Evolutionary conservation across 2,113 vertebrate genomes (phyloP).

Genomic region (Benitochromis conjunctus): DNA sequence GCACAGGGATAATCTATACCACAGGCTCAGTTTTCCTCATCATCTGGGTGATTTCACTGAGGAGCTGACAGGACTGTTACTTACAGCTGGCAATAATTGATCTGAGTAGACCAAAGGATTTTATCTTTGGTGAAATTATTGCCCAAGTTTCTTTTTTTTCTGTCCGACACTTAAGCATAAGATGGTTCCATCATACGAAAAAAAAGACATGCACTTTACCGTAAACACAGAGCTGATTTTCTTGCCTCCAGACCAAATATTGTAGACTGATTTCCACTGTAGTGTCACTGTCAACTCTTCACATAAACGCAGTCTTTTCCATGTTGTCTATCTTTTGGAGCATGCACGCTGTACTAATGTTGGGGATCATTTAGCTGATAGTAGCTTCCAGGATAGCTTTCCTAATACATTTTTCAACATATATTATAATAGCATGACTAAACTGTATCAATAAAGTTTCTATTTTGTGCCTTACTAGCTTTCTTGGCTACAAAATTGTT

Average conservation of each 20-base stretch:
- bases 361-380: constrained; percentile 70
- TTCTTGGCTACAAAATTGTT: constrained; percentile 74
- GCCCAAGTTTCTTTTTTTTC: constrained; percentile 45
- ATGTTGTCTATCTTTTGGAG: constrained; percentile 55
- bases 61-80: constrained; percentile 53
- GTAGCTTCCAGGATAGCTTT: constrained; percentile 71
- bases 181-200: constrained; percentile 9
- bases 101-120: constrained; percentile 69
- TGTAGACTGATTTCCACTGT: constrained; percentile 28
- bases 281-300: constrained; percentile 5
- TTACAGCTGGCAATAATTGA: constrained; percentile 72
- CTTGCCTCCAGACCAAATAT: constrained; percentile 62
- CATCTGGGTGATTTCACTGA: constrained; percentile 25
- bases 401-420: constrained; percentile 68
- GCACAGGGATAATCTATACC: constrained; percentile 16
- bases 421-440: constrained; percentile 80
- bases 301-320: constrained; percentile 16
- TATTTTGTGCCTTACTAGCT: constrained; percentile 87
- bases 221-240: constrained; percentile 38
- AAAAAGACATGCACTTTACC: constrained; percentile 66
- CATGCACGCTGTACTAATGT: constrained; percentile 69
- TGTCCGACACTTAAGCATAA: neutral
- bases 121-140: constrained; percentile 72
- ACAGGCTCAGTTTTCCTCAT: constrained; percentile 1
- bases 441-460: constrained; percentile 69